A percentile compares a stretch with the other conserved stretches of the same genome.
phyloP scores from a whole-genome alignment of 2,113 vertebrate genomes.

The Gila orcuttii region DNA sequence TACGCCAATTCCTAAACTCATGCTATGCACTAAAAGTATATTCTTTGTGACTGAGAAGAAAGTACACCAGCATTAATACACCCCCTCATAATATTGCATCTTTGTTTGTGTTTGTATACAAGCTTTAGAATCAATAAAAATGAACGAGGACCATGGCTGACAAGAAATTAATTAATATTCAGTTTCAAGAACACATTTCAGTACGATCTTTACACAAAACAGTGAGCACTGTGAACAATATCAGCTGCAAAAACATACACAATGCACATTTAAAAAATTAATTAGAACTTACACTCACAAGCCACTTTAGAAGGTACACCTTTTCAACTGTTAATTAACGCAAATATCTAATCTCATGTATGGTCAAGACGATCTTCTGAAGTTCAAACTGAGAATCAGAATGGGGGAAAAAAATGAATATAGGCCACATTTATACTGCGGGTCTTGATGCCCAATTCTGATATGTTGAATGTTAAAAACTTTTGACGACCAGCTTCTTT shows the following conservation, averaged over 20 bases:
- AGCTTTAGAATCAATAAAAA: not conserved
- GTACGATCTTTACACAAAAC: not conserved
- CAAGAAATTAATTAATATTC: not conserved
- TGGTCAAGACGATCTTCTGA: too few species aligned
- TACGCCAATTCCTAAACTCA: not conserved
- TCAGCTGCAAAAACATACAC: not conserved
- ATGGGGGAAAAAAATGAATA: too few species aligned
- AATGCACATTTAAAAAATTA: not conserved
- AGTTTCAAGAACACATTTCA: not conserved
- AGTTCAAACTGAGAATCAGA: too few species aligned
- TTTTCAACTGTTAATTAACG: too few species aligned
- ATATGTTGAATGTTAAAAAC: too few species aligned
- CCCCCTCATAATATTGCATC: not conserved
- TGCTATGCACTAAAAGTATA: not conserved
- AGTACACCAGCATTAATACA: not conserved
- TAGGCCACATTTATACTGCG: too few species aligned
- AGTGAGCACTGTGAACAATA: not conserved
- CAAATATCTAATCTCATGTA: too few species aligned
- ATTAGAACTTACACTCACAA: too few species aligned
- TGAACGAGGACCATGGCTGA: not conserved
- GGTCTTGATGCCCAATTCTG: too few species aligned
- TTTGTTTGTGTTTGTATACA: not conserved
- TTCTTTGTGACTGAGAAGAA: not conserved
- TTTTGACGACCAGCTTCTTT: too few species aligned
- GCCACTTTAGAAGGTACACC: too few species aligned